Evolutionary conservation across 2,113 vertebrate species (phyloP).

Genomic region (Phoenicopterus ruber): DNA sequence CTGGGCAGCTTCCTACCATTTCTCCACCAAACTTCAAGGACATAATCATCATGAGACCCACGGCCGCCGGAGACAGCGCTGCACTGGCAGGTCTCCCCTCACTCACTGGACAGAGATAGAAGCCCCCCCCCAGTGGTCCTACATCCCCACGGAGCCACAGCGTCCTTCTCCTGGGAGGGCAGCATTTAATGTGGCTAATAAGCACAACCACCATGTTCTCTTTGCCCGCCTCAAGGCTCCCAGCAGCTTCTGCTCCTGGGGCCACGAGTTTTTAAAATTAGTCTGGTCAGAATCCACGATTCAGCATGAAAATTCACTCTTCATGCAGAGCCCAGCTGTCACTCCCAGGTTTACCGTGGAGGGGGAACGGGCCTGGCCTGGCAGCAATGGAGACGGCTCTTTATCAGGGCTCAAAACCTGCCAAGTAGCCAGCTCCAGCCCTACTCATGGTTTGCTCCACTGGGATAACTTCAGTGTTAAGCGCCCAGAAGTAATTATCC

Average conservation of each 20-base stretch:
- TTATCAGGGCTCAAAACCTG: neutral
- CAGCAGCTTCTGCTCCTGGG: neutral
- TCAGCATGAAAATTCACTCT: neutral
- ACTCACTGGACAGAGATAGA: neutral
- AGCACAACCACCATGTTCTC: neutral
- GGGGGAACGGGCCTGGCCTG: neutral
- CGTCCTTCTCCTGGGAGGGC: neutral
- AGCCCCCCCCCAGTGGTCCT: fast-evolving
- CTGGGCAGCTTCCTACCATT: neutral
- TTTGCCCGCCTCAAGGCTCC: neutral
- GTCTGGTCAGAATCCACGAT: neutral
- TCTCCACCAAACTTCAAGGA: neutral
- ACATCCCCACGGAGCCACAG: neutral
- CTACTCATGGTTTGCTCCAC: neutral
- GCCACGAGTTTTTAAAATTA: neutral
- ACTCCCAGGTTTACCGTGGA: neutral
- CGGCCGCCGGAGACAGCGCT: neutral
- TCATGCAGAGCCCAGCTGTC: neutral
- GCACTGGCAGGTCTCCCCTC: neutral
- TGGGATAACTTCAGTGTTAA: neutral
- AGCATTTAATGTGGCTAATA: neutral
- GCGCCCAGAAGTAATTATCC: neutral
- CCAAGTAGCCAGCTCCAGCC: neutral
- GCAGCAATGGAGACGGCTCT: neutral
- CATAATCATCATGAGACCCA: neutral